Percentiles rank a stretch among this genome's conserved stretches.
Evolutionary conservation across 2,797 vertebrate species (phyloP).

Genomic region (Pseudomugil gertrudae): DNA sequence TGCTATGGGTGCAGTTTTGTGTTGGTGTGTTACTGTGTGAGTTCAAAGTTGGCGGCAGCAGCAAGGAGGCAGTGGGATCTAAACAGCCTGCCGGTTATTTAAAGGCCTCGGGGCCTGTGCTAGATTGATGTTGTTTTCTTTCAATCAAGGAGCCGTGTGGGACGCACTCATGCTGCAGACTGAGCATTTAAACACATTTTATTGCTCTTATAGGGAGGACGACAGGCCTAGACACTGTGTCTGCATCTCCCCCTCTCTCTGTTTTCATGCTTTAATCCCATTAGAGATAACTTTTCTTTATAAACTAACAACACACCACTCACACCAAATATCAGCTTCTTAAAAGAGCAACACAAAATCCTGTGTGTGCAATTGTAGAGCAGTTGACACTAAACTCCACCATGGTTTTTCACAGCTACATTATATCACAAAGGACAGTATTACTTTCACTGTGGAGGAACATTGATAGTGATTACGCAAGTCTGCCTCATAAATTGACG

Average conservation of each 20-base stretch:
- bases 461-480: background rate
- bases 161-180: constrained; percentile 59
- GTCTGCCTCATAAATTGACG: background rate
- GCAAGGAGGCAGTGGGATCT: constrained; percentile 47
- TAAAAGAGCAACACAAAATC: background rate
- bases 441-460: background rate
- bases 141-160: constrained; percentile 76
- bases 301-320: constrained; percentile 1
- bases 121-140: constrained; percentile 84
- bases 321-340: background rate
- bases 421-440: background rate
- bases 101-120: constrained; percentile 64
- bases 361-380: background rate
- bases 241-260: constrained; percentile 33
- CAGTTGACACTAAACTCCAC: background rate
- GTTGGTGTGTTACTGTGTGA: constrained; percentile 23
- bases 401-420: background rate
- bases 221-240: constrained; percentile 49
- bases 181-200: constrained; percentile 65
- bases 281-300: constrained; percentile 13
- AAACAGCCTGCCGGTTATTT: constrained; percentile 71
- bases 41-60: constrained; percentile 36
- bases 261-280: background rate
- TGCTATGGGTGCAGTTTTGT: background rate
- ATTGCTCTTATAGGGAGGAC: constrained; percentile 45